Evolutionary conservation across 2,113 vertebrate species (phyloP).

Genomic region (Stegastes partitus): DNA sequence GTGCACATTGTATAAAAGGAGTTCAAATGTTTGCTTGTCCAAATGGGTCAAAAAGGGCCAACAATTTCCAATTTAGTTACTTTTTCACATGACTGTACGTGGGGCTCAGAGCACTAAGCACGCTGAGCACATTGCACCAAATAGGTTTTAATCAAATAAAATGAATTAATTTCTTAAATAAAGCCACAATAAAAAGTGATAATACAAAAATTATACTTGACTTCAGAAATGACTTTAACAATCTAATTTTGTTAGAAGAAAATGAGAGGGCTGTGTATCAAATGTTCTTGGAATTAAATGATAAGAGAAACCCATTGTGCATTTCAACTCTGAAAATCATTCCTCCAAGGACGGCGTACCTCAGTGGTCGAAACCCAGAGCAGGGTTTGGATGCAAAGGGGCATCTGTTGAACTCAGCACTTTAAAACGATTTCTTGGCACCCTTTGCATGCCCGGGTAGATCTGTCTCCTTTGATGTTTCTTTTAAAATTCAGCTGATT

Average conservation of each 20-base stretch:
- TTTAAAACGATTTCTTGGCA: conserved; percentile 57
- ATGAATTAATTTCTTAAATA: not conserved
- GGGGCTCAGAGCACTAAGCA: not conserved
- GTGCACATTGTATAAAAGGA: not conserved
- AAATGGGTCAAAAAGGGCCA: too few relatives aligned
- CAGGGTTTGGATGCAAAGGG: conserved; percentile 31
- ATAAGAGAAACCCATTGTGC: conserved; percentile 12
- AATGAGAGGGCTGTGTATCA: not conserved
- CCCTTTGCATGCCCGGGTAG: conserved; percentile 11
- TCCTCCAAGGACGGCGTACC: conserved; percentile 26
- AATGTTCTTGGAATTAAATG: conserved; percentile 18
- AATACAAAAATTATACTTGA: too few relatives aligned
- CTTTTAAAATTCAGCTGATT: conserved; percentile 66
- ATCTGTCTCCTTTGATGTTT: conserved; percentile 61
- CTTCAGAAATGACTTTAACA: too few relatives aligned
- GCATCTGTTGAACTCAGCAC: conserved; percentile 63
- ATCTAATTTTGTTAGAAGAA: not conserved
- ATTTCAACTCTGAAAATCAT: conserved; percentile 20
- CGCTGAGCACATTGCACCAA: not conserved
- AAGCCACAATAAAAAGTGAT: not conserved
- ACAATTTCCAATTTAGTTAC: not conserved
- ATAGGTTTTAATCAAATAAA: not conserved
- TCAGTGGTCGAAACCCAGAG: conserved; percentile 15
- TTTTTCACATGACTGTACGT: not conserved
- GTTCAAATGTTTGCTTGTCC: too few relatives aligned